These are phyloP conservation scores for Rhabdophis nuchalis DNA, from an alignment of 2,797 vertebrate genomes.

Conservation along the genomic window DNA sequence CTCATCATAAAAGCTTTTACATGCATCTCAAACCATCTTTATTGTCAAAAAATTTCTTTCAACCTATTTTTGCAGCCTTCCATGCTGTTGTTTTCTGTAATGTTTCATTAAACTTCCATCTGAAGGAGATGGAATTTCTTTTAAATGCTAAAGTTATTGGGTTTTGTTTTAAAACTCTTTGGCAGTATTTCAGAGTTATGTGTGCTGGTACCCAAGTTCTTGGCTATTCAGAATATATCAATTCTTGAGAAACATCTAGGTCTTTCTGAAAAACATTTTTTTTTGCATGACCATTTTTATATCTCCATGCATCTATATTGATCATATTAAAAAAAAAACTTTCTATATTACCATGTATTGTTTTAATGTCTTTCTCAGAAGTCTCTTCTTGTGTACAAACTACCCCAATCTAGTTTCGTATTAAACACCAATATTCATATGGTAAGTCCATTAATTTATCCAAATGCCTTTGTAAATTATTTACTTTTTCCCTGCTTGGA, in stretches of 20 bases:
- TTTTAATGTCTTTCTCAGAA: neutral
- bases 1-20: neutral
- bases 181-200: neutral
- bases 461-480: neutral
- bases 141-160: neutral
- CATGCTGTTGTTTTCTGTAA: neutral
- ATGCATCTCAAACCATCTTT: neutral
- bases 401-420: neutral
- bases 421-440: neutral
- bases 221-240: neutral
- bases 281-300: neutral
- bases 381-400: neutral
- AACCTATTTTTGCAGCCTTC: neutral
- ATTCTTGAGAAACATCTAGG: neutral
- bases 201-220: neutral
- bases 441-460: neutral
- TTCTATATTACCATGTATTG: neutral
- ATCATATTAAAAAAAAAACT: neutral
- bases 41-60: neutral
- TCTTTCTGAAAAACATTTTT: neutral
- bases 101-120: neutral
- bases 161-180: neutral
- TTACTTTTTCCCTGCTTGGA: neutral
- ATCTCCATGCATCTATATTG: neutral
- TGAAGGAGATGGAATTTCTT: neutral